phyloP scores from a whole-genome alignment of 1,140 invertebrate species.

The Sinella curviseta region DNA sequence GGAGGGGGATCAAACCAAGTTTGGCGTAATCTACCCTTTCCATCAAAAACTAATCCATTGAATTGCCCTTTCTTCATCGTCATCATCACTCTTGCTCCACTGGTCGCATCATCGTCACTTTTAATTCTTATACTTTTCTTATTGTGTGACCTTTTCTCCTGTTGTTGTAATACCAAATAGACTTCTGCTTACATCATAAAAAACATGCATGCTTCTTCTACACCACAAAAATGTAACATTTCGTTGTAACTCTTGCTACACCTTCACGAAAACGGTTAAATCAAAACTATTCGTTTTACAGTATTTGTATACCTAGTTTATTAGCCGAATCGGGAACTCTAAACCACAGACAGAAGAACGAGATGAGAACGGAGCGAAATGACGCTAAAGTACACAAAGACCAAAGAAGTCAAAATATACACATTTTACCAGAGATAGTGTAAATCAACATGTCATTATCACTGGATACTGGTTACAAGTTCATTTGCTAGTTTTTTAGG shows the following conservation, averaged over 20 bases:
- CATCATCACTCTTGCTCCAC: not conserved
- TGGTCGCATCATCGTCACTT: not conserved
- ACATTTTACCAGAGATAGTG: not conserved
- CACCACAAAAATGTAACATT: too few species aligned
- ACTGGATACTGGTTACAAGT: not conserved
- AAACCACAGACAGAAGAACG: too few species aligned
- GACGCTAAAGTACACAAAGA: not conserved
- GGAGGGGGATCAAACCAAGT: slow-evolving; percentile 5
- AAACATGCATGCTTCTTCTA: not conserved
- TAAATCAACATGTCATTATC: slow-evolving; percentile 26
- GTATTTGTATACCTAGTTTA: not conserved
- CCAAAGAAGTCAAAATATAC: slow-evolving; percentile 14
- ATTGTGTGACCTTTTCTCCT: not conserved
- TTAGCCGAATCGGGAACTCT: too few species aligned
- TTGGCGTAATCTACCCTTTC: slow-evolving; percentile 18
- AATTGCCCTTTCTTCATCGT: slow-evolving; percentile 8
- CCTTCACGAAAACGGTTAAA: not conserved
- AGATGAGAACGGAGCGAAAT: too few species aligned
- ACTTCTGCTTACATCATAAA: not conserved
- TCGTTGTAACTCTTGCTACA: not conserved
- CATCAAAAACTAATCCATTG: slow-evolving; percentile 10
- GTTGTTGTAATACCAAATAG: not conserved
- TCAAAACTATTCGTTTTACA: not conserved
- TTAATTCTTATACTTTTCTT: not conserved
- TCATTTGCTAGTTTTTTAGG: too few species aligned